These are phyloP conservation scores for Macquaria australasica DNA, from an alignment of 2,113 vertebrate species.

Conservation along the genomic window DNA sequence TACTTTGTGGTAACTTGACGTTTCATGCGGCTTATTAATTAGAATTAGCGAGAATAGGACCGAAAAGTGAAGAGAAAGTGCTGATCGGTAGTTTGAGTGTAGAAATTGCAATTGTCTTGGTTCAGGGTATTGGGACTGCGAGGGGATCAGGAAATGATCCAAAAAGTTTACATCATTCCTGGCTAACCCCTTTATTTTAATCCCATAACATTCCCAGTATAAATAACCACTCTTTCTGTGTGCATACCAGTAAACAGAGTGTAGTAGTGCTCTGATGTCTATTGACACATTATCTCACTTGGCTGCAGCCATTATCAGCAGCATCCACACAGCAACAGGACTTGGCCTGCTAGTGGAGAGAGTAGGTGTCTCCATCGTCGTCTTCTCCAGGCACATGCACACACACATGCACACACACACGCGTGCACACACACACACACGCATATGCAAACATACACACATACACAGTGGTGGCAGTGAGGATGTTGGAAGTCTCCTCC, in stretches of 20 bases:
- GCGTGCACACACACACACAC: background rate
- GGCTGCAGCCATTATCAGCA: slow-evolving; percentile 73
- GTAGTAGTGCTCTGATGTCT: slow-evolving; percentile 61
- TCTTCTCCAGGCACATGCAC: slow-evolving; percentile 45
- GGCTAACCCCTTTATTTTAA: slow-evolving; percentile 64
- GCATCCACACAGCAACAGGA: slow-evolving; percentile 68
- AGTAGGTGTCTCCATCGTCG: slow-evolving; percentile 77
- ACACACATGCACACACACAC: slow-evolving; percentile 10
- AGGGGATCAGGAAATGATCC: slow-evolving; percentile 66
- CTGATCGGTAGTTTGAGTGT: slow-evolving; percentile 73
- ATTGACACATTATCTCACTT: slow-evolving; percentile 73
- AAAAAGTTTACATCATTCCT: slow-evolving; percentile 76
- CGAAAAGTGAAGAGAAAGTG: slow-evolving; percentile 70
- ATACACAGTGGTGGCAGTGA: slow-evolving; percentile 37
- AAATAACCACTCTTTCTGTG: slow-evolving; percentile 47
- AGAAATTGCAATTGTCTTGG: slow-evolving; percentile 69
- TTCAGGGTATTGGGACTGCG: slow-evolving; percentile 53
- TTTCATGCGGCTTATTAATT: slow-evolving; percentile 80
- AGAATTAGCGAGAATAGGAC: slow-evolving; percentile 71
- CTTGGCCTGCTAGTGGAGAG: slow-evolving; percentile 73
- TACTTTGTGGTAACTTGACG: slow-evolving; percentile 73
- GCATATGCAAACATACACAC: slow-evolving; percentile 22
- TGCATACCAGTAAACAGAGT: slow-evolving; percentile 55
- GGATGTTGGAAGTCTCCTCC: slow-evolving; percentile 72
- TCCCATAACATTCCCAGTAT: slow-evolving; percentile 54